These are phyloP conservation scores for Lycorma delicatula DNA, from an alignment of 1,140 invertebrate species.

Conservation along the genomic window DNA sequence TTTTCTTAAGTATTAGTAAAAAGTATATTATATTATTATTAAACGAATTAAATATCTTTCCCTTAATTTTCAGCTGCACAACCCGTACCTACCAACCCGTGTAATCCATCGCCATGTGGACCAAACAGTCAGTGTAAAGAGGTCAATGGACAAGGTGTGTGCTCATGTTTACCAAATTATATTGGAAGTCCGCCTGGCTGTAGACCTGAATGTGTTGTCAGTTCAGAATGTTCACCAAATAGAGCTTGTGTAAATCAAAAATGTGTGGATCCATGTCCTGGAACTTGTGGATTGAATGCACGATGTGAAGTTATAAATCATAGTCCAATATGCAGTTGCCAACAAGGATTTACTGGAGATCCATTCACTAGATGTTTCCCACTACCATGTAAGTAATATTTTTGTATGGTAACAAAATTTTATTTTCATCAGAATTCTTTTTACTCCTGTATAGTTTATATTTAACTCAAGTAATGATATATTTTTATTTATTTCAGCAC, in stretches of 20 bases:
- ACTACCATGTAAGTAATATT: constrained; percentile 38
- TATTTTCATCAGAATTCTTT: no score
- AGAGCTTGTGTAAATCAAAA: constrained; percentile 43
- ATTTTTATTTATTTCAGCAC: constrained; percentile 45
- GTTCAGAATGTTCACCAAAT: constrained; percentile 42
- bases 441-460: constrained; percentile 68
- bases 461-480: no score
- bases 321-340: constrained; percentile 45
- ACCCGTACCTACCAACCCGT: constrained; percentile 37
- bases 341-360: constrained; percentile 45
- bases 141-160: constrained; percentile 41
- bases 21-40: no score
- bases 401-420: no score
- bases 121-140: constrained; percentile 48
- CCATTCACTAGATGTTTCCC: constrained; percentile 46
- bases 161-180: constrained; percentile 41
- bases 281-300: constrained; percentile 46
- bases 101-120: constrained; percentile 60
- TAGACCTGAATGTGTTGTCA: constrained; percentile 42
- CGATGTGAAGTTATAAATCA: constrained; percentile 48
- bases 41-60: no score
- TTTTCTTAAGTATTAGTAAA: constrained; percentile 25
- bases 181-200: constrained; percentile 42
- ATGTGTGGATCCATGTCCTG: constrained; percentile 44
- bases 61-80: constrained; percentile 30